These are phyloP conservation scores for Sarcophaga variegata DNA, from an alignment of 2,888 invertebrate genomes.

Conservation along the genomic window DNA sequence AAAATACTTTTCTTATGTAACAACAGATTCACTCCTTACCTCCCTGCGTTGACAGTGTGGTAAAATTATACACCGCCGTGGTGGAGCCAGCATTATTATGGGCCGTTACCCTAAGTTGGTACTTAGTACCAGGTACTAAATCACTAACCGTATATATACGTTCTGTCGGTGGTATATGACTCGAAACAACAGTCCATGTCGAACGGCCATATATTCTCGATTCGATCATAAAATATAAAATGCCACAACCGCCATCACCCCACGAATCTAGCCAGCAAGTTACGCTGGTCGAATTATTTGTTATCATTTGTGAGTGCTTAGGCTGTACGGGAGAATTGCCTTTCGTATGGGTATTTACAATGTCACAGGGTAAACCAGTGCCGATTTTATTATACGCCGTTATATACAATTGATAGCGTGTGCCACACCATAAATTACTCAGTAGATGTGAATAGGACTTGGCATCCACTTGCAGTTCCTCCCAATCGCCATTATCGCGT, in stretches of 20 bases:
- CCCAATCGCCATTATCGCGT: conserved; percentile 95
- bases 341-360: conserved; percentile 92
- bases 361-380: conserved; percentile 93
- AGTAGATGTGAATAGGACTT: conserved; percentile 90
- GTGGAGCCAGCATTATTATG: conserved; percentile 94
- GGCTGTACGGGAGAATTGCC: conserved; percentile 91
- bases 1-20: background rate
- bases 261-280: conserved; percentile 93
- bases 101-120: conserved; percentile 88
- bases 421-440: conserved; percentile 93
- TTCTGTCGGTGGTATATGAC: conserved; percentile 91
- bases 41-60: conserved; percentile 89
- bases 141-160: conserved; percentile 91
- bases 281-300: conserved; percentile 92
- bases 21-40: conserved; percentile 83
- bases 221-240: conserved; percentile 92
- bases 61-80: conserved; percentile 91
- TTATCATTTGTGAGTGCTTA: conserved; percentile 90
- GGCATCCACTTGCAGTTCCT: conserved; percentile 92
- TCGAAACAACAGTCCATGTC: conserved; percentile 90
- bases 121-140: conserved; percentile 88
- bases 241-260: conserved; percentile 95
- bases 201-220: conserved; percentile 85
- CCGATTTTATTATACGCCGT: conserved; percentile 96
- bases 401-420: conserved; percentile 92